These are phyloP conservation scores for Tenualosa ilisha DNA, from an alignment of 2,797 vertebrate genomes.

Conservation along the genomic window DNA sequence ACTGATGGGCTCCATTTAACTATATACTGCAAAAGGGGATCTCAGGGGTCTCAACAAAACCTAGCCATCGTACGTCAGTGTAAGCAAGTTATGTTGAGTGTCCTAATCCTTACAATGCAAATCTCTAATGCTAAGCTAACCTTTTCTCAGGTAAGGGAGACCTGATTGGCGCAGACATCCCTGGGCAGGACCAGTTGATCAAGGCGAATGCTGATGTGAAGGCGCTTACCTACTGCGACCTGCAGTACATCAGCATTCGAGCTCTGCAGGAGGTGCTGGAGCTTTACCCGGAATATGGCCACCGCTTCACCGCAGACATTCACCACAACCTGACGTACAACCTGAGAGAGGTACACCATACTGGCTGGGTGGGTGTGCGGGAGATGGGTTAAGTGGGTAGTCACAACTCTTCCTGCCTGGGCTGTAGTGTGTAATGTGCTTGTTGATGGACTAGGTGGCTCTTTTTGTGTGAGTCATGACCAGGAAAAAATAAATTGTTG, in stretches of 20 bases:
- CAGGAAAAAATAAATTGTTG: background rate
- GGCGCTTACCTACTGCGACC: conserved; percentile 93
- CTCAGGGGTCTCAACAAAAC: background rate
- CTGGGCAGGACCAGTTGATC: conserved; percentile 83
- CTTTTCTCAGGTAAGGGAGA: conserved; percentile 86
- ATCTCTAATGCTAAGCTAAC: no score
- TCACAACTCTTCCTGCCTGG: background rate
- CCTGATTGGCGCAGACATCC: conserved; percentile 90
- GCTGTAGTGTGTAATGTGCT: background rate
- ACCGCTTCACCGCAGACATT: conserved; percentile 85
- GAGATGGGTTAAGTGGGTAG: background rate
- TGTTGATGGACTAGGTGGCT: background rate
- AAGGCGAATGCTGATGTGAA: conserved; percentile 94
- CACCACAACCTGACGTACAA: conserved; percentile 95
- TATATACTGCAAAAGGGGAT: no score
- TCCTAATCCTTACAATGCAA: no score
- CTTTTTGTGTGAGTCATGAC: background rate
- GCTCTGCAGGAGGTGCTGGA: conserved; percentile 88
- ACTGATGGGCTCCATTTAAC: background rate
- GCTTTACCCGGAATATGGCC: conserved; percentile 90
- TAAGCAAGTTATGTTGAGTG: background rate
- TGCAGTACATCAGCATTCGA: conserved; percentile 87
- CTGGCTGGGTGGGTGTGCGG: background rate
- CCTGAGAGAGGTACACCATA: conserved; percentile 82
- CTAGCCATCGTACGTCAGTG: no score